These are phyloP conservation scores for Acipenser ruthenus DNA, from an alignment of 2,797 vertebrate genomes.

Conservation along the genomic window DNA sequence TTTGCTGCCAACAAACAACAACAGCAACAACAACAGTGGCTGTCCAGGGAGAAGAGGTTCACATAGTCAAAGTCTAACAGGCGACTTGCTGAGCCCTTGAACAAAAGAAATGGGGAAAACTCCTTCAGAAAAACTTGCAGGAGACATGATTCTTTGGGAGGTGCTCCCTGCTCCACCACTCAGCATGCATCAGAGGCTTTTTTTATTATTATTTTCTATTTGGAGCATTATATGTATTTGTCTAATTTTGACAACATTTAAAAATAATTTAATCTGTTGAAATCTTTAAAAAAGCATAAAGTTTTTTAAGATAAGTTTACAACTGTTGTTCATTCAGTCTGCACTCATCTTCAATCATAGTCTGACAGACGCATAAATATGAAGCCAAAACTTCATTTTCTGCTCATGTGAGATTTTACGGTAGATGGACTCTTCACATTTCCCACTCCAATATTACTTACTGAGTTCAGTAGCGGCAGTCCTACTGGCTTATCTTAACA, in stretches of 20 bases:
- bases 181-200: background rate
- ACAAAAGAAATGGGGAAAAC: background rate
- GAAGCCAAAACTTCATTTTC: no score
- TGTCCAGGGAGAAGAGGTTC: constrained; percentile 64
- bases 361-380: no score
- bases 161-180: background rate
- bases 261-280: background rate
- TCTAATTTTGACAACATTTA: background rate
- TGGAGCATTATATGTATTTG: no score
- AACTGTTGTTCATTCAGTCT: no score
- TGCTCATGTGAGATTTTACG: no score
- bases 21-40: constrained; percentile 38
- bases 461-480: no score
- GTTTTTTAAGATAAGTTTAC: background rate
- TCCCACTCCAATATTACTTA: no score
- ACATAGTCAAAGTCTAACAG: constrained; percentile 67
- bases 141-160: no score
- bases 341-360: no score
- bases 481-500: no score
- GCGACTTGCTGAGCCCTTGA: background rate
- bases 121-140: no score
- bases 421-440: no score
- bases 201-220: background rate
- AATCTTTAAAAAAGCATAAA: background rate
- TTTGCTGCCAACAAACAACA: constrained; percentile 70